Evolutionary conservation across 1,140 invertebrate species (phyloP).

Genomic region (Nephotettix cincticeps): DNA sequence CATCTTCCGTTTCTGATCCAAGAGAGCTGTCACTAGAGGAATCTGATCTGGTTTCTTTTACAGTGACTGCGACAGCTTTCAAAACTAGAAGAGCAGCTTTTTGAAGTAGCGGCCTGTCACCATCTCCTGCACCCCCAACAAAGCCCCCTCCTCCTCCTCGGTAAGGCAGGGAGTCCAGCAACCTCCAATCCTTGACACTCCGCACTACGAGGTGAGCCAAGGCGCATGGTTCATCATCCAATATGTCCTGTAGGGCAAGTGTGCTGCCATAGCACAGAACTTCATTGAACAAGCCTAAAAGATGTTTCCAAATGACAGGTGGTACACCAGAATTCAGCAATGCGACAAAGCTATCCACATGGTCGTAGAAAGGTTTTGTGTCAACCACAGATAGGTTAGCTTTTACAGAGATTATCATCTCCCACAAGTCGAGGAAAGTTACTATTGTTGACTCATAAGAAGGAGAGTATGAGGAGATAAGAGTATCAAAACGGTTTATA

Average conservation of each 20-base stretch:
- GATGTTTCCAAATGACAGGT: conserved; percentile 78
- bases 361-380: conserved; percentile 84
- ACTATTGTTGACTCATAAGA: conserved; percentile 58
- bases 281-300: conserved; percentile 82
- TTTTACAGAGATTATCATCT: conserved; percentile 88
- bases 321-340: conserved; percentile 71
- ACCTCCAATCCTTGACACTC: conserved; percentile 78
- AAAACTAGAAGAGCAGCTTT: conserved; percentile 81
- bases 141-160: conserved; percentile 54
- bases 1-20: conserved; percentile 77
- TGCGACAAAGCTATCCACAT: conserved; percentile 76
- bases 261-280: conserved; percentile 88
- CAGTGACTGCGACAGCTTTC: conserved; percentile 85
- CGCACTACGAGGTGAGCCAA: conserved; percentile 80
- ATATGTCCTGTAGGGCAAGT: conserved; percentile 77
- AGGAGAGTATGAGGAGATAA: conserved; percentile 51
- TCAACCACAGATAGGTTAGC: conserved; percentile 86
- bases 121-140: conserved; percentile 52
- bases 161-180: conserved; percentile 68
- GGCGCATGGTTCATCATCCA: conserved; percentile 83
- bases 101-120: conserved; percentile 68
- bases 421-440: conserved; percentile 83
- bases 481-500: conserved; percentile 58
- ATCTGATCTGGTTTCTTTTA: conserved; percentile 84
- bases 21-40: conserved; percentile 70